A percentile compares a stretch with the other conserved stretches of the same genome.
Evolutionary conservation across 2,888 invertebrate genomes (phyloP).

Genomic region (Netelia inedita): DNA sequence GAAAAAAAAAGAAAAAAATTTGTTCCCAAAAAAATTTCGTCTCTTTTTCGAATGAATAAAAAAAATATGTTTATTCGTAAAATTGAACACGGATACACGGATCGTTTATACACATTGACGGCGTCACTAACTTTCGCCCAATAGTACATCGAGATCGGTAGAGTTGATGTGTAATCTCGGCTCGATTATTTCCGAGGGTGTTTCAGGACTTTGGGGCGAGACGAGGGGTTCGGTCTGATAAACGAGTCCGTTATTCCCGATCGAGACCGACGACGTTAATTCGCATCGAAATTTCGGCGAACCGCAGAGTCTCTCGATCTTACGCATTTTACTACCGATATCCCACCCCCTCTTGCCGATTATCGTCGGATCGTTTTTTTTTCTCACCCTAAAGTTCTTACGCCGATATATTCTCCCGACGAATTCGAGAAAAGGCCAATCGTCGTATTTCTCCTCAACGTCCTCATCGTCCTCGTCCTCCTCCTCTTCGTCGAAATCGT

Average conservation of each 20-base stretch:
- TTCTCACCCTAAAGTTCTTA: slow-evolving; percentile 58
- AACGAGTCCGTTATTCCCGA: slow-evolving; percentile 23
- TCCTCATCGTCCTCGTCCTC: slow-evolving; percentile 22
- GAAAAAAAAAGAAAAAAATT: no score
- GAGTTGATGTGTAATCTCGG: slow-evolving; percentile 68
- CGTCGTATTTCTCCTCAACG: not conserved
- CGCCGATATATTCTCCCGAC: slow-evolving; percentile 58
- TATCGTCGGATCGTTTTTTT: slow-evolving; percentile 50
- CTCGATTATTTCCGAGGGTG: slow-evolving; percentile 69
- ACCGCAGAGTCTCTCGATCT: slow-evolving; percentile 63
- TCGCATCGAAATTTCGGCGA: slow-evolving; percentile 65
- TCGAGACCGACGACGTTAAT: slow-evolving; percentile 44
- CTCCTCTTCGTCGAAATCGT: slow-evolving; percentile 10
- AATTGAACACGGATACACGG: not conserved
- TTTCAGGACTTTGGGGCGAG: slow-evolving; percentile 72
- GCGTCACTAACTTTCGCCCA: slow-evolving; percentile 75
- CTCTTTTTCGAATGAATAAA: not conserved
- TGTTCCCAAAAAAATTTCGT: no score
- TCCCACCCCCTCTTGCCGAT: slow-evolving; percentile 34
- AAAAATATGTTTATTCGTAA: not conserved
- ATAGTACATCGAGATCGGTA: slow-evolving; percentile 72
- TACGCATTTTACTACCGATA: slow-evolving; percentile 57
- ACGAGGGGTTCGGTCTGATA: slow-evolving; percentile 71
- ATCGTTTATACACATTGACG: slow-evolving; percentile 20
- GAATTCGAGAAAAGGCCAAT: slow-evolving; percentile 57